These are phyloP conservation scores for Zenarchopterus dispar DNA, from an alignment of 2,797 vertebrate genomes.

Conservation along the genomic window DNA sequence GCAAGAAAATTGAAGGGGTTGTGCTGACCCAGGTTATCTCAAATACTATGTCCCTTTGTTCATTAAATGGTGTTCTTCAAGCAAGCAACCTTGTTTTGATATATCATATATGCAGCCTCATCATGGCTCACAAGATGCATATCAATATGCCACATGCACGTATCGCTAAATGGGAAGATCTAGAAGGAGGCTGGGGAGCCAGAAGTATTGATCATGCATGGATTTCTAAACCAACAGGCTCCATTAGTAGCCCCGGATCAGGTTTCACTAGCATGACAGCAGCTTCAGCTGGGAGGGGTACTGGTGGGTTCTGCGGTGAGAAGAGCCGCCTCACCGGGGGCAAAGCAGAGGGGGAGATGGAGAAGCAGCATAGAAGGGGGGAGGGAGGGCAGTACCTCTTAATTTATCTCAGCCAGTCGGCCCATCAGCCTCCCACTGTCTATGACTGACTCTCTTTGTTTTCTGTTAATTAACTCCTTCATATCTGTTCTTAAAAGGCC, in stretches of 20 bases:
- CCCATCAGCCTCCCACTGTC: conserved; percentile 47
- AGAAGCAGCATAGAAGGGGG: conserved; percentile 42
- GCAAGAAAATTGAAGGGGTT: conserved; percentile 10
- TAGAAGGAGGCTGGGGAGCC: conserved; percentile 73
- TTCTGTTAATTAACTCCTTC: conserved; percentile 85
- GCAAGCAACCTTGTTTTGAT: background rate
- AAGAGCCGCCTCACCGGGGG: conserved; percentile 57
- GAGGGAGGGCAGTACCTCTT: conserved; percentile 56
- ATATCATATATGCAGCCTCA: conserved; percentile 13
- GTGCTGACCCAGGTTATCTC: background rate
- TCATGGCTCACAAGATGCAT: conserved; percentile 35
- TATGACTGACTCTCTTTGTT: conserved; percentile 82
- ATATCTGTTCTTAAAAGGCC: conserved; percentile 83
- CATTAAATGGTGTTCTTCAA: conserved; percentile 9
- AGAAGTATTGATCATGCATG: conserved; percentile 84
- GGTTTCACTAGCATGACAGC: conserved; percentile 83
- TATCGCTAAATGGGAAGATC: conserved; percentile 71
- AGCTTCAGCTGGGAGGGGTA: conserved; percentile 76
- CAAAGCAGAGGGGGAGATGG: conserved; percentile 44
- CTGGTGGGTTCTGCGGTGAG: conserved; percentile 75
- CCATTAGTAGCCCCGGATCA: conserved; percentile 84
- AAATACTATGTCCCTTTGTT: background rate
- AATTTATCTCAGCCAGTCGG: conserved; percentile 60
- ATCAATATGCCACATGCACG: conserved; percentile 45
- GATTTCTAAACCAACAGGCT: conserved; percentile 83